These are phyloP conservation scores for Aricia artaxerxes DNA, from an alignment of 2,888 invertebrate genomes.

Conservation along the genomic window DNA sequence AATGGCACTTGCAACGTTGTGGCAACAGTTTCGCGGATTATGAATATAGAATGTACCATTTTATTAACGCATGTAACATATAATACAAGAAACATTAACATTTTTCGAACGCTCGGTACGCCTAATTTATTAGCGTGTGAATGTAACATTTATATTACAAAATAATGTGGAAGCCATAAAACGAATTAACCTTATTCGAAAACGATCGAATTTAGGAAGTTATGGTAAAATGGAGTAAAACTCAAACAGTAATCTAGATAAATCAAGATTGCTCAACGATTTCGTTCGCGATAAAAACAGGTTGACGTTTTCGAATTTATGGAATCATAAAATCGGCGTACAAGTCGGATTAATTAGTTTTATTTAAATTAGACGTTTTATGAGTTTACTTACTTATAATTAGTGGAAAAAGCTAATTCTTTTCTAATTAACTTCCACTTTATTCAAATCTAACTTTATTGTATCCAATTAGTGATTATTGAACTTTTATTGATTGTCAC, in stretches of 20 bases:
- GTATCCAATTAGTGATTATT: slow-evolving; percentile 15
- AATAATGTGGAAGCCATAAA: slow-evolving; percentile 31
- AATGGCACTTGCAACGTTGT: slow-evolving; percentile 54
- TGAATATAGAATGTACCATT: slow-evolving; percentile 24
- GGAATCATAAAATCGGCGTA: slow-evolving; percentile 25
- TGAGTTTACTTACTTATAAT: slow-evolving; percentile 16
- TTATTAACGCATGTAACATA: slow-evolving; percentile 12
- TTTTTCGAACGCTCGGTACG: slow-evolving; percentile 35
- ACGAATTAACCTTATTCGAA: slow-evolving; percentile 30
- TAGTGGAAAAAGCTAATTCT: slow-evolving; percentile 19
- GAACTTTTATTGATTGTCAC: slow-evolving; percentile 18
- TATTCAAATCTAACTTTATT: slow-evolving; percentile 13
- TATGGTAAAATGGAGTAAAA: slow-evolving; percentile 20
- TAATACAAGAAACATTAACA: slow-evolving; percentile 32
- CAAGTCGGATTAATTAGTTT: slow-evolving; percentile 24
- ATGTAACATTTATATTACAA: slow-evolving; percentile 31
- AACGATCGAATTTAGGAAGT: slow-evolving; percentile 33
- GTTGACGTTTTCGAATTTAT: slow-evolving; percentile 26
- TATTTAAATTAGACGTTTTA: slow-evolving; percentile 22
- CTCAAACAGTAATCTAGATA: slow-evolving; percentile 15
- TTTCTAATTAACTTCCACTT: slow-evolving; percentile 19
- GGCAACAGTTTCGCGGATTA: slow-evolving; percentile 49
- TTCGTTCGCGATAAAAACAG: background rate
- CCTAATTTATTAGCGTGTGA: slow-evolving; percentile 27
- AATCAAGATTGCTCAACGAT: background rate